A percentile compares a stretch with the other conserved stretches of the same genome.
Evolutionary conservation across 2,888 invertebrate genomes (phyloP).

Genomic region (Cryptocheilus praepositus): DNA sequence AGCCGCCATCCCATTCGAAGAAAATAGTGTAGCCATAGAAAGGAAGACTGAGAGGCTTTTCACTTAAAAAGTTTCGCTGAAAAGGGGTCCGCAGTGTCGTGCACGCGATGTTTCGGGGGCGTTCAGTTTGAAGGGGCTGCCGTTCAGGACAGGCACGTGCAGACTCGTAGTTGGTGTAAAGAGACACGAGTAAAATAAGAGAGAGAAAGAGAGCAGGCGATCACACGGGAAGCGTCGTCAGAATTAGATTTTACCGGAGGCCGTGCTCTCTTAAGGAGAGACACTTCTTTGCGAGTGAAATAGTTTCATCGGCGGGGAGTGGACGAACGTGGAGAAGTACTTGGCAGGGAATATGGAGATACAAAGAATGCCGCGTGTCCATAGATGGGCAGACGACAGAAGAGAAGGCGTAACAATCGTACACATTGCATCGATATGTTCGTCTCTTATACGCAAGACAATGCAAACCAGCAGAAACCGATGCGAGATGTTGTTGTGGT

Average conservation of each 20-base stretch:
- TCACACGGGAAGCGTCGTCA: conserved; percentile 27
- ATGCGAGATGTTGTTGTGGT: too few relatives aligned
- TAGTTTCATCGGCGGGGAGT: conserved; percentile 39
- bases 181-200: not conserved
- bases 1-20: conserved; percentile 37
- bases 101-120: not conserved
- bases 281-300: conserved; percentile 37
- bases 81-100: conserved; percentile 35
- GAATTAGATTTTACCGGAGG: conserved; percentile 57
- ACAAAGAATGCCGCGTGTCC: not conserved
- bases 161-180: not conserved
- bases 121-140: too few relatives aligned
- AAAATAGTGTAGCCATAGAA: conserved; percentile 29
- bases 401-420: too few relatives aligned
- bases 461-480: too few relatives aligned
- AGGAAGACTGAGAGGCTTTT: conserved; percentile 47
- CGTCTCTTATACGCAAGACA: too few relatives aligned
- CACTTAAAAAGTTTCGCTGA: conserved; percentile 58
- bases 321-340: conserved; percentile 23
- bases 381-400: not conserved
- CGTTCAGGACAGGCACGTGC: not conserved
- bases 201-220: conserved; percentile 1
- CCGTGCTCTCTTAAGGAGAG: conserved; percentile 39
- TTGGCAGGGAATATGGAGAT: conserved; percentile 12
- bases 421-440: too few relatives aligned